Conservation (phyloP, 2,888 invertebrate species). For the Erebia aethiops region DNA sequence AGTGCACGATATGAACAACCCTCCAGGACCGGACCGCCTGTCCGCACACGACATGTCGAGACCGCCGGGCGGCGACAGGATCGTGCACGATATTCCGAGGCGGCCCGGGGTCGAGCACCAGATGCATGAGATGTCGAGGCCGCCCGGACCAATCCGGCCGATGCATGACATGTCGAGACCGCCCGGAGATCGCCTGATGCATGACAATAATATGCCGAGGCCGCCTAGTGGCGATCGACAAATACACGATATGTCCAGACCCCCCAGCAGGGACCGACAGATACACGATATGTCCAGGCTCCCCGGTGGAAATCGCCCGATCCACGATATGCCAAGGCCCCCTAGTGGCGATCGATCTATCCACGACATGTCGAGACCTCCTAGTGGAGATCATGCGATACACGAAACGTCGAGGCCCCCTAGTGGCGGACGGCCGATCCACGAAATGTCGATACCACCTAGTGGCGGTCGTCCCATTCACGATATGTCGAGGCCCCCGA, state of each 20-base stretch:
- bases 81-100: slow-evolving; percentile 22
- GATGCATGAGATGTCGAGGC: slow-evolving; percentile 35
- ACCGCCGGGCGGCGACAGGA: slow-evolving; percentile 15
- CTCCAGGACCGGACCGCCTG: slow-evolving; percentile 20
- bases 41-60: slow-evolving; percentile 28
- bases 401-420: slow-evolving; percentile 29
- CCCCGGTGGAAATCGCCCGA: neutral
- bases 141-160: slow-evolving; percentile 25
- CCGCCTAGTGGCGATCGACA: neutral
- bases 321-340: slow-evolving; percentile 26
- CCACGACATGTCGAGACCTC: slow-evolving; percentile 30
- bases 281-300: slow-evolving; percentile 34
- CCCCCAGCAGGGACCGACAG: slow-evolving; percentile 22
- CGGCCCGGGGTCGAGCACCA: slow-evolving; percentile 14
- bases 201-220: slow-evolving; percentile 24
- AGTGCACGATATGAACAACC: slow-evolving; percentile 27
- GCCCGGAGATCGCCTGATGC: slow-evolving; percentile 28
- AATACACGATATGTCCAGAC: slow-evolving; percentile 24
- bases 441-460: slow-evolving; percentile 27
- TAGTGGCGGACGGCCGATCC: slow-evolving; percentile 25
- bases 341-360: slow-evolving; percentile 30
- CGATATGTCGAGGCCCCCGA: slow-evolving; percentile 30
- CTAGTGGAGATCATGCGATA: slow-evolving; percentile 28
- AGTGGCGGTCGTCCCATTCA: slow-evolving; percentile 29
- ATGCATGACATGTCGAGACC: slow-evolving; percentile 31